Evolutionary conservation across 2,888 invertebrate species (phyloP), one percentile per base, ranked within the genome.

Genomic region (Drosophila nigricruria): DNA sequence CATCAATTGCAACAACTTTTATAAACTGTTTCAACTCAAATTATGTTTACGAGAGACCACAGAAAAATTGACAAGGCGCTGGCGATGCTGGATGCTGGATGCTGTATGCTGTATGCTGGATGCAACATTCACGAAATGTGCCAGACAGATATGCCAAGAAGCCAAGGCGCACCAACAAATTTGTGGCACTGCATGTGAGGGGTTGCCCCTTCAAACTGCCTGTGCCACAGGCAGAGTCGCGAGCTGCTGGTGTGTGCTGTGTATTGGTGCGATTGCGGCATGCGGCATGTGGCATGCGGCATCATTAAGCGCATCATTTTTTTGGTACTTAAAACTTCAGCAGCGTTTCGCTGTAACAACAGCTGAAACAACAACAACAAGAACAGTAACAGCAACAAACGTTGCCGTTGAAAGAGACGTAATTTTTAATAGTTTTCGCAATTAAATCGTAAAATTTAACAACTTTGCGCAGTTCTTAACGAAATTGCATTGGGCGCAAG

Each of bases 371-470:
- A 56, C 62, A 63, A n/a, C 58, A 50, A 18, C 53, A 45, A 16
- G 9, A 64, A 32, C 61, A 59, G 25, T 30, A 52, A 34, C 25
- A 9, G 25, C 16, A 27, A 27, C 27, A 49, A 53, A 43, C 45
- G 49, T 69, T 59, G 68, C 76, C 84, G 65, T 32, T 60, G 67
- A 82, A 77, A 80, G 82, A 77, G 88, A 90, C 88, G 87, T 81
- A 79, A 82, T 88, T 89, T 89, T 88, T 88, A 90, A 90, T 86
- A 90, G 87, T 84, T 87, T 84, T 84, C 73, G 87, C 89, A 90
- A 89, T 89, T 89, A 89, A 87, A 89, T 90, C 88, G 85, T 89
- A 90, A 89, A 90, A 84, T 90, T 90, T 89, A 81, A 89, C 85
- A 84, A 82, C 89, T 90, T 88, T 84, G 78, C 79, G 84, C 86